Evolutionary conservation across 2,888 invertebrate genomes (phyloP), one percentile per base, ranked within the genome.

Genomic region (Deilephila elpenor): DNA sequence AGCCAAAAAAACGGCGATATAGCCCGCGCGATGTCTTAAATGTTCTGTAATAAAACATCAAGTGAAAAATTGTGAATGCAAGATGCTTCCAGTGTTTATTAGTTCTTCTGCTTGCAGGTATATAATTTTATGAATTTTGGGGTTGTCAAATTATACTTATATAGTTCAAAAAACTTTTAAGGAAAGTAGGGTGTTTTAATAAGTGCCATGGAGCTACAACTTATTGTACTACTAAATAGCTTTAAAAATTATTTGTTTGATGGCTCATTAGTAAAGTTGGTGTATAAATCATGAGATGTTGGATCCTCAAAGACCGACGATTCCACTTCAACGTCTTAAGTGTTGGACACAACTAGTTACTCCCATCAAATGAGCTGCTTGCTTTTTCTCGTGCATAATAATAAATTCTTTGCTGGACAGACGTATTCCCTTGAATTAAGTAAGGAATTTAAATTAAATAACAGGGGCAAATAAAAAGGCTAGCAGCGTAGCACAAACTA

Each of bases 1-100:
- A 82, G 85, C 86, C 86, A 86, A 86, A 86, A 83, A 85, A 85
- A 81, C 79, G 77, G 80, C 73, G 34, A 44, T 44, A 51, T 67
- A 25, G 44, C 25, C 14, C 51, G 67, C 37, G 56, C 56, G 51
- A 67, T 67, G 67, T 67, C 67, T 67, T 67, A 67, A 67, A 67
- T 67, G 67, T 51, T 67, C 67, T 25, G 44, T 25, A 67, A 67
- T 67, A 67, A 67, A 67, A 67, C 29, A 29, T 17, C n/a, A 14
- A 51, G 44, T 67, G 67, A 51, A 25, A 44, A 44, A 67, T 67
- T 51, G 67, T 51, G 67, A 67, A 25, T 17, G 64, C 20, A 20
- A 51, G 51, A 51, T 14, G 51, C 11, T 67, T 14, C 44, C 14
- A 25, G 6, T 67, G 44, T 14, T 25, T 44, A 44, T 51, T 67